Percentiles rank a stretch among this genome's conserved stretches.
phyloP scores from a whole-genome alignment of 2,797 vertebrate genomes.

The Scomberomorus guttatus region DNA sequence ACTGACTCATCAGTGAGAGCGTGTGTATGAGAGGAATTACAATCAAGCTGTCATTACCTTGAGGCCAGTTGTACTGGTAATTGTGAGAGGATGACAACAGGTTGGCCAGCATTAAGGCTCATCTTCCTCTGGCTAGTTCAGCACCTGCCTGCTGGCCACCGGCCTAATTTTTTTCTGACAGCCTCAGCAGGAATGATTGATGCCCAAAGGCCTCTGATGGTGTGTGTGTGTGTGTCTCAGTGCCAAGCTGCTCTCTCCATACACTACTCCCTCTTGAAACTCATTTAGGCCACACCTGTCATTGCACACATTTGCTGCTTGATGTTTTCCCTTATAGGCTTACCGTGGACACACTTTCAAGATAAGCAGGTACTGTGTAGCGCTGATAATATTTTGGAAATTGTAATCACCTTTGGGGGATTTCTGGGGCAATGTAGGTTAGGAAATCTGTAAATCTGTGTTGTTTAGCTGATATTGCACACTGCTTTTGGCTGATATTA shows the following conservation, averaged over 20 bases:
- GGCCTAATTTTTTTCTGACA: slow-evolving; percentile 72
- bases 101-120: slow-evolving; percentile 72
- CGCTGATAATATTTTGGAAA: slow-evolving; percentile 45
- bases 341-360: neutral
- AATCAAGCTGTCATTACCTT: slow-evolving; percentile 72
- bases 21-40: slow-evolving; percentile 74
- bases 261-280: slow-evolving; percentile 49
- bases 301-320: slow-evolving; percentile 21
- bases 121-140: slow-evolving; percentile 71
- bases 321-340: slow-evolving; percentile 30
- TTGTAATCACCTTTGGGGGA: slow-evolving; percentile 46
- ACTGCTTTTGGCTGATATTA: neutral
- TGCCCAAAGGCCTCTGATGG: slow-evolving; percentile 68
- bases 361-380: slow-evolving; percentile 40
- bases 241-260: slow-evolving; percentile 55
- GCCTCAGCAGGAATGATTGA: slow-evolving; percentile 81
- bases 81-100: slow-evolving; percentile 76
- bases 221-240: slow-evolving; percentile 55
- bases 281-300: slow-evolving; percentile 65
- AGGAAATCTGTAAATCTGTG: slow-evolving; percentile 30
- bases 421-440: slow-evolving; percentile 30
- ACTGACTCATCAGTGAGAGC: slow-evolving; percentile 38
- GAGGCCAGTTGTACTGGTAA: slow-evolving; percentile 64
- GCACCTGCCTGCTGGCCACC: slow-evolving; percentile 76
- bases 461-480: slow-evolving; percentile 37